These are phyloP conservation scores for Mechanitis mazaeus DNA, from an alignment of 2,888 invertebrate genomes.

Conservation along the genomic window DNA sequence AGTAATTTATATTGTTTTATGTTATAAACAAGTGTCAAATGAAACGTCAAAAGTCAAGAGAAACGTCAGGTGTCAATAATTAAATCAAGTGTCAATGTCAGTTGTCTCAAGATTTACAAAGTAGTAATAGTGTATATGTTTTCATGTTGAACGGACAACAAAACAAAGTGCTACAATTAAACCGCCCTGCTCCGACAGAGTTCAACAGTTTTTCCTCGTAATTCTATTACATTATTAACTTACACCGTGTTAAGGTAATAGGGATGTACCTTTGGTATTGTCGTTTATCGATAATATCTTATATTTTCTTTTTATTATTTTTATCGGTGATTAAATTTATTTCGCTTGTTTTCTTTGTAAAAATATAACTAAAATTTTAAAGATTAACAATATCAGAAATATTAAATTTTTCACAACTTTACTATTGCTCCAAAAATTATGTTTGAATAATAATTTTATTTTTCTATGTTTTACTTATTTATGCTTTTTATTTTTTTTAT, in stretches of 20 bases:
- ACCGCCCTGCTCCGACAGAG: slow-evolving; percentile 60
- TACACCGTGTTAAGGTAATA: slow-evolving; percentile 68
- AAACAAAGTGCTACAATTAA: slow-evolving; percentile 73
- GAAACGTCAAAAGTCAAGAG: no score
- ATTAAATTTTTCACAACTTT: no score
- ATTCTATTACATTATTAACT: slow-evolving; percentile 77
- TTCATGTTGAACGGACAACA: slow-evolving; percentile 11
- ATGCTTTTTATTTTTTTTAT: no score
- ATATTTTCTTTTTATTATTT: slow-evolving; percentile 16
- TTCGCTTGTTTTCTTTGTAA: no score
- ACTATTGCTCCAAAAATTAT: no score
- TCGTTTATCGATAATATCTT: slow-evolving; percentile 17
- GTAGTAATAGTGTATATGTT: slow-evolving; percentile 11
- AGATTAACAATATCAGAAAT: no score
- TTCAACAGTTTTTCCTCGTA: slow-evolving; percentile 76
- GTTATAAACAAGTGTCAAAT: no score
- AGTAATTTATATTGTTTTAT: no score
- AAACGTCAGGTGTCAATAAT: no score
- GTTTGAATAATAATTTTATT: no score
- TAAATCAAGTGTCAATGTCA: slow-evolving; percentile 1
- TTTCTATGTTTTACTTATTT: no score
- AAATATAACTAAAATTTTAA: no score
- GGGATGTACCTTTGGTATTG: slow-evolving; percentile 32
- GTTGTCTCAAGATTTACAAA: background rate
- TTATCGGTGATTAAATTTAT: background rate